Evolutionary conservation across 2,797 vertebrate genomes (phyloP).

Genomic region (Xenops minutus): DNA sequence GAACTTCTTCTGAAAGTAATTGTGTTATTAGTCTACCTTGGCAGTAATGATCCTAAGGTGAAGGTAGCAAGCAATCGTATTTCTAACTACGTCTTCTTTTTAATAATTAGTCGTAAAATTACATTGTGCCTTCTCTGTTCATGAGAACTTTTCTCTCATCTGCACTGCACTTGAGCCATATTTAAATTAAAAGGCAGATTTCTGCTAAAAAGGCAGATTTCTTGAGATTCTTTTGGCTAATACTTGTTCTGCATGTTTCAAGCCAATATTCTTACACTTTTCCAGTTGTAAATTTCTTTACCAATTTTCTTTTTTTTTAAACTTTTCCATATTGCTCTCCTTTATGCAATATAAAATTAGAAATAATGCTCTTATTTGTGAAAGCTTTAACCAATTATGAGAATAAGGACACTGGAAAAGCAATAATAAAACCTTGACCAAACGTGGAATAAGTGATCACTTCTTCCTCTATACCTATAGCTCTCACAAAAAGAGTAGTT

Average conservation of each 20-base stretch:
- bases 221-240: not conserved
- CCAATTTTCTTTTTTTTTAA: slow-evolving; percentile 11
- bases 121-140: not conserved
- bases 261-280: not conserved
- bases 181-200: not conserved
- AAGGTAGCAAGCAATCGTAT: slow-evolving; percentile 27
- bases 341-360: not conserved
- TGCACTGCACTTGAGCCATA: not conserved
- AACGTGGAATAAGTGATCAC: not conserved
- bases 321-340: not conserved
- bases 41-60: slow-evolving; percentile 34
- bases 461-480: not conserved
- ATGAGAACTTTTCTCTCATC: slow-evolving; percentile 4
- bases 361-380: not conserved
- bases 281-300: slow-evolving; percentile 5
- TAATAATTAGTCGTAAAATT: slow-evolving; percentile 36
- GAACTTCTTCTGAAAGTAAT: slow-evolving; percentile 41
- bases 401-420: not conserved
- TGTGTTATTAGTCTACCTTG: slow-evolving; percentile 45
- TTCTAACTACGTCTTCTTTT: slow-evolving; percentile 9
- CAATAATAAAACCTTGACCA: not conserved
- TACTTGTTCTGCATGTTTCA: not conserved
- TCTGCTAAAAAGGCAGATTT: slow-evolving; percentile 27
- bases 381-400: not conserved
- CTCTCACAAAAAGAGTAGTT: not conserved